phyloP scores from a whole-genome alignment of 2,888 invertebrate species.

The Acleris sparsana region DNA sequence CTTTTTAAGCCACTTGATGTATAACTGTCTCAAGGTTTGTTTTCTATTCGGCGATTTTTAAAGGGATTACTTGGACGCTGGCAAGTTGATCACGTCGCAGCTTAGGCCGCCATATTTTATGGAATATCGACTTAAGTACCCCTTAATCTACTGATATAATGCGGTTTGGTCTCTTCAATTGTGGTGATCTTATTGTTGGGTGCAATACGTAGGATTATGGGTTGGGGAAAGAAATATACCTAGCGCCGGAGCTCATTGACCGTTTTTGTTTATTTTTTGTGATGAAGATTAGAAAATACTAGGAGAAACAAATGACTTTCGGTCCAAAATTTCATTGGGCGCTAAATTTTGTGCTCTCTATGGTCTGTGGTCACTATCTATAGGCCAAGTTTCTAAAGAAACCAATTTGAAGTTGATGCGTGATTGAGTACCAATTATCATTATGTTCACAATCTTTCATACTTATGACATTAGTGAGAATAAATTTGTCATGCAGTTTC shows the following conservation, averaged over 20 bases:
- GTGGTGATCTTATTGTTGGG: slow-evolving; percentile 37
- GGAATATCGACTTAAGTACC: slow-evolving; percentile 82
- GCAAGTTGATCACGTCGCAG: slow-evolving; percentile 76
- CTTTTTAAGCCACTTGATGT: slow-evolving; percentile 76
- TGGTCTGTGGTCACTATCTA: too few relatives aligned
- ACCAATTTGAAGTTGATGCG: too few relatives aligned
- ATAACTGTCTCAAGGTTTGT: slow-evolving; percentile 73
- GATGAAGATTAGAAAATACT: too few relatives aligned
- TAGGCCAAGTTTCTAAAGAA: too few relatives aligned
- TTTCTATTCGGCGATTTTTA: slow-evolving; percentile 83
- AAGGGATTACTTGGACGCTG: slow-evolving; percentile 71
- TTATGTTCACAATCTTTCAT: too few relatives aligned
- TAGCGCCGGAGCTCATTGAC: slow-evolving; percentile 23
- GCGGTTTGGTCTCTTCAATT: slow-evolving; percentile 50
- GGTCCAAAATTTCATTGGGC: too few relatives aligned
- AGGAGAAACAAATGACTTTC: too few relatives aligned
- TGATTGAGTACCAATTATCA: too few relatives aligned
- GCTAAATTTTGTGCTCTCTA: too few relatives aligned
- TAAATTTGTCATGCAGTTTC: too few relatives aligned
- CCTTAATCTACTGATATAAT: slow-evolving; percentile 83
- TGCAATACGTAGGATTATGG: slow-evolving; percentile 46
- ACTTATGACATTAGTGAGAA: too few relatives aligned
- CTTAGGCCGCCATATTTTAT: slow-evolving; percentile 81
- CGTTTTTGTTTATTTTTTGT: neutral
- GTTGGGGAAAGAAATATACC: slow-evolving; percentile 47